Conservation (phyloP, 2,797 vertebrate species). For the Buceros bicornis region DNA sequence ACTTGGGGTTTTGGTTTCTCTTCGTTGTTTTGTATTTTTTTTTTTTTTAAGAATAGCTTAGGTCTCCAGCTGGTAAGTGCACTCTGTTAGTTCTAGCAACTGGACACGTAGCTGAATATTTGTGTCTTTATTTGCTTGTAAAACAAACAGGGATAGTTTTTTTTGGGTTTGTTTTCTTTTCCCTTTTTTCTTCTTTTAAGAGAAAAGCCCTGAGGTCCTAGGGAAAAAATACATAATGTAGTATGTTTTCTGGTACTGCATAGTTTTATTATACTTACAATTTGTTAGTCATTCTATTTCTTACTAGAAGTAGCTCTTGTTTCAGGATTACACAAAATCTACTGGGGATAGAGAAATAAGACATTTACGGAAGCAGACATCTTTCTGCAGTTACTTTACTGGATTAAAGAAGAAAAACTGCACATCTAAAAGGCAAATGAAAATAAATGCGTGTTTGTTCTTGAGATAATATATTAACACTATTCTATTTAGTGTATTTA, state of each 20-base stretch:
- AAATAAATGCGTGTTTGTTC: slow-evolving; percentile 32
- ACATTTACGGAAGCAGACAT: slow-evolving; percentile 11
- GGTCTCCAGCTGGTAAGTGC: not conserved
- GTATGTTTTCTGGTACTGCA: not conserved
- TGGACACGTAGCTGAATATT: not conserved
- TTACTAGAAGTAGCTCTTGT: slow-evolving; percentile 1
- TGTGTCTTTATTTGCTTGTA: not conserved
- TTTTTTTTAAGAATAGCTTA: not conserved
- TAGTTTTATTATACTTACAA: slow-evolving; percentile 22
- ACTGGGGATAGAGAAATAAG: slow-evolving; percentile 1
- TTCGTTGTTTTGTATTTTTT: not conserved
- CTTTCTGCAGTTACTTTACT: slow-evolving; percentile 12
- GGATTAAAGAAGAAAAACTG: slow-evolving; percentile 20
- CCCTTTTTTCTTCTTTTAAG: not conserved
- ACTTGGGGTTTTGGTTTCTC: not conserved
- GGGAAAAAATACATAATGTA: not conserved
- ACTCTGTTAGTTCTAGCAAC: not conserved
- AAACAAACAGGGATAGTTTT: not conserved
- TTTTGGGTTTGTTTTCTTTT: not conserved
- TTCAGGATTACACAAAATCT: slow-evolving; percentile 18
- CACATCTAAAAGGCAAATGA: not conserved
- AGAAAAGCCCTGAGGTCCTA: not conserved
- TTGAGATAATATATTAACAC: slow-evolving; percentile 12
- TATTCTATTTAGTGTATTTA: slow-evolving; percentile 14
- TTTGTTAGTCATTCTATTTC: slow-evolving; percentile 23